Percentiles rank a stretch among this genome's conserved stretches.
Conservation (phyloP, 2,888 invertebrate genomes). For the Papilio elwesi region DNA sequence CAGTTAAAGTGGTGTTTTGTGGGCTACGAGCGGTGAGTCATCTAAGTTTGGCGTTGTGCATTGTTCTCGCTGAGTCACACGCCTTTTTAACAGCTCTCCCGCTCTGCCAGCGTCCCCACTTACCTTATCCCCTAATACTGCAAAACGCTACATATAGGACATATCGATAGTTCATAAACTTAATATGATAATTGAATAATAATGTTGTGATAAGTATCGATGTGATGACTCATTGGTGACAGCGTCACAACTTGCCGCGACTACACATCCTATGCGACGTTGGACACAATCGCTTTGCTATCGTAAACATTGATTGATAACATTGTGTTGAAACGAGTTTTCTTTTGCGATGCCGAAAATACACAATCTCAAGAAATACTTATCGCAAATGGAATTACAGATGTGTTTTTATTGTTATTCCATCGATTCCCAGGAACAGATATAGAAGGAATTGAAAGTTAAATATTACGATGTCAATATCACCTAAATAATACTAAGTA, state of each 20-base stretch:
- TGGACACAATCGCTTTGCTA: neutral
- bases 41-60: neutral
- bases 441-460: neutral
- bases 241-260: conserved; percentile 9
- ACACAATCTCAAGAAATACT: neutral
- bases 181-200: neutral
- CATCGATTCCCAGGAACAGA: neutral
- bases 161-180: neutral
- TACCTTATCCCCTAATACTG: conserved; percentile 6
- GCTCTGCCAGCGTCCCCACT: neutral
- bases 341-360: conserved; percentile 2
- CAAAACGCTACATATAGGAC: neutral
- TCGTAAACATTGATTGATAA: conserved; percentile 23
- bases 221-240: neutral
- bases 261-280: conserved; percentile 2
- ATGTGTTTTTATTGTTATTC: neutral
- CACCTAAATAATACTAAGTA: neutral
- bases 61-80: conserved; percentile 28
- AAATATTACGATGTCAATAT: neutral
- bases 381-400: neutral
- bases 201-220: neutral
- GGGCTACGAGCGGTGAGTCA: conserved; percentile 9
- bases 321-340: neutral
- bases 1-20: neutral
- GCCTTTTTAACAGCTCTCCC: conserved; percentile 13